Evolutionary conservation across 2,888 invertebrate species (phyloP).

Genomic region (Anorthoa munda): DNA sequence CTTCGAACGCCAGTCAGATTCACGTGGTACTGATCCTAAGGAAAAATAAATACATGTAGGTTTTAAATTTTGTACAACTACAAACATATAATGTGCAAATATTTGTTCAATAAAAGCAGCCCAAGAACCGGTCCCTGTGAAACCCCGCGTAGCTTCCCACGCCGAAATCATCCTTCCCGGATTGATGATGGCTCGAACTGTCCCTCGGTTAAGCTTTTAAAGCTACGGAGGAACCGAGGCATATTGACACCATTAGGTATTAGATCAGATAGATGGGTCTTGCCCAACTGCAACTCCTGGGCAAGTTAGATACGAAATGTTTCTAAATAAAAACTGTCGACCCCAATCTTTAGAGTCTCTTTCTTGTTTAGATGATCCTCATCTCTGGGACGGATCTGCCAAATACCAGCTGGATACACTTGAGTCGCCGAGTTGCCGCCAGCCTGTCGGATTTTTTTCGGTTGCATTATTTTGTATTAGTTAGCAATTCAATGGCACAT

Average conservation of each 20-base stretch:
- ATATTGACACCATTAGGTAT: no score
- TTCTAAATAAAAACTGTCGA: no score
- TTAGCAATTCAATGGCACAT: no score
- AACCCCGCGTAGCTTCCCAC: neutral
- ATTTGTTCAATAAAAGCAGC: neutral
- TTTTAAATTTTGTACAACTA: neutral
- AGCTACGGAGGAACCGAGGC: neutral
- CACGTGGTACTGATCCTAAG: constrained; percentile 93
- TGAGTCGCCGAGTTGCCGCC: no score
- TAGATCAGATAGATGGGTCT: neutral
- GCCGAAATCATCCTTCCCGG: neutral
- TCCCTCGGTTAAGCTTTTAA: no score
- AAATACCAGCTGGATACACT: no score
- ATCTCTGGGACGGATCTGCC: no score
- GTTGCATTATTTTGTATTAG: no score
- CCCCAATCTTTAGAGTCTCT: neutral
- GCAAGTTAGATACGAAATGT: no score
- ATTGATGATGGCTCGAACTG: neutral
- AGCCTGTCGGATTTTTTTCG: no score
- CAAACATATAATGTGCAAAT: neutral
- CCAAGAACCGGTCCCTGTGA: constrained; percentile 7
- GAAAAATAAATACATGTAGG: neutral
- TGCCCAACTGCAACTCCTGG: neutral
- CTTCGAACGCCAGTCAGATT: constrained; percentile 93
- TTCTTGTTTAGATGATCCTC: neutral